A percentile compares a stretch with the other conserved stretches of the same genome.
These are phyloP conservation scores for Ormyrus rosae DNA, from an alignment of 2,888 invertebrate species.

Conservation along the genomic window DNA sequence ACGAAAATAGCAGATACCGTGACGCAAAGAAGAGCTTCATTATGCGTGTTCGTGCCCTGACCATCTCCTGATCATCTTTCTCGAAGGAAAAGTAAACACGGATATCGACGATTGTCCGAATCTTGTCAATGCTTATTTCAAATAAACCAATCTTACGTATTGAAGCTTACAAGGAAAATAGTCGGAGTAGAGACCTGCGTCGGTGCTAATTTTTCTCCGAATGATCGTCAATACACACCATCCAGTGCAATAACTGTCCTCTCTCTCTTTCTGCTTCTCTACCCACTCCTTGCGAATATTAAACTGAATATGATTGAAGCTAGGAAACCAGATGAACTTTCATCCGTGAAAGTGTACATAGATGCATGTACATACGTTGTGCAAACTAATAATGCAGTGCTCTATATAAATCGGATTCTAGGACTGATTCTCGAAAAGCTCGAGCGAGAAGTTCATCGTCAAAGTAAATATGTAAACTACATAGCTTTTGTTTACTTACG, in stretches of 20 bases:
- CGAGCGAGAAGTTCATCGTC: not conserved
- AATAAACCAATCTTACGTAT: too few species aligned
- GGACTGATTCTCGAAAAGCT: too few species aligned
- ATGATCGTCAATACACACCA: conserved; percentile 15
- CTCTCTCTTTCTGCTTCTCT: too few species aligned
- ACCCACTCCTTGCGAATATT: not conserved
- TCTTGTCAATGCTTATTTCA: too few species aligned
- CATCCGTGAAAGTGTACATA: not conserved
- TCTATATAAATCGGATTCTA: conserved; percentile 3
- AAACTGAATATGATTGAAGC: not conserved
- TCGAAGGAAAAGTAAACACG: too few species aligned
- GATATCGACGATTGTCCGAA: too few species aligned
- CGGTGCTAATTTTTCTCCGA: conserved; percentile 16
- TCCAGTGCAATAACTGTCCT: not conserved
- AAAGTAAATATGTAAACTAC: not conserved
- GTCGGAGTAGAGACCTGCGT: too few species aligned
- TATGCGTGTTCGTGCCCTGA: too few species aligned
- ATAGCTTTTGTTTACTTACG: not conserved
- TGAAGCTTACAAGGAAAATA: not conserved
- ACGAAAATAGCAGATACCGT: too few species aligned
- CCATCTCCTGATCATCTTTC: too few species aligned
- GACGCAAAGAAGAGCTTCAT: too few species aligned
- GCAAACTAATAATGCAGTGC: conserved; percentile 13
- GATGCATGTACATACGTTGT: not conserved
- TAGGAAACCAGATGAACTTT: not conserved